Evolutionary conservation across 2,888 invertebrate species (phyloP).

Genomic region (Sphaerophoria taeniata): DNA sequence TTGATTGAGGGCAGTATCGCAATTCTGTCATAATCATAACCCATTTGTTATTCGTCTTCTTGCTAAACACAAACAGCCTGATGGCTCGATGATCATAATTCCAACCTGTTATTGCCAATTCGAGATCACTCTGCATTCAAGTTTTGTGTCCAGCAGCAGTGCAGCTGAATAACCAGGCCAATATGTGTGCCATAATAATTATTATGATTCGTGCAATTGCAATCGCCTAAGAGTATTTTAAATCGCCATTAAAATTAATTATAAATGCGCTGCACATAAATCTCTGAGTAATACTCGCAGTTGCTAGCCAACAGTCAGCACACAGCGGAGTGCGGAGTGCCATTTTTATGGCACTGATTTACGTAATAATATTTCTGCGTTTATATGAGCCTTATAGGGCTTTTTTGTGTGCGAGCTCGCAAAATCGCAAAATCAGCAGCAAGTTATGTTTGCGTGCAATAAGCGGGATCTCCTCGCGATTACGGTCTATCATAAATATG

Average conservation of each 20-base stretch:
- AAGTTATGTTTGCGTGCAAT: not conserved
- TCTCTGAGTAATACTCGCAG: conserved; percentile 44
- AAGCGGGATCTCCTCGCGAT: conserved; percentile 58
- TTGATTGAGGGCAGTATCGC: conserved; percentile 28
- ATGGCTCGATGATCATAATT: not conserved
- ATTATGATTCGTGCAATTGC: conserved; percentile 64
- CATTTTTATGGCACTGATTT: conserved; percentile 57
- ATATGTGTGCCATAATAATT: conserved; percentile 71
- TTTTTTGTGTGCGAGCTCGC: not conserved
- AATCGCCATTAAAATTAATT: conserved; percentile 66
- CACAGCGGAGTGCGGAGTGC: conserved; percentile 14
- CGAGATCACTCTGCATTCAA: conserved; percentile 45
- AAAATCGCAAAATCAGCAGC: not conserved
- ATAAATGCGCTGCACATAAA: conserved; percentile 70
- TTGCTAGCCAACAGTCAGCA: conserved; percentile 33
- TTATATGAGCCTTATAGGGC: conserved; percentile 55
- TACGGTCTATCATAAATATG: conserved; percentile 68
- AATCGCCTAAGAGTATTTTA: conserved; percentile 40
- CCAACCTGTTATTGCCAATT: conserved; percentile 58
- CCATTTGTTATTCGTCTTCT: conserved; percentile 21
- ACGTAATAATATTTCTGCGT: conserved; percentile 65
- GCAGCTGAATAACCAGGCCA: conserved; percentile 56
- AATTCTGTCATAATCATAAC: conserved; percentile 37
- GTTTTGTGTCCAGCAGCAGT: not conserved
- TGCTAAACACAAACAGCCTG: not conserved